Conservation (phyloP, 2,113 vertebrate genomes). For the Eulemur rufifrons region DNA sequence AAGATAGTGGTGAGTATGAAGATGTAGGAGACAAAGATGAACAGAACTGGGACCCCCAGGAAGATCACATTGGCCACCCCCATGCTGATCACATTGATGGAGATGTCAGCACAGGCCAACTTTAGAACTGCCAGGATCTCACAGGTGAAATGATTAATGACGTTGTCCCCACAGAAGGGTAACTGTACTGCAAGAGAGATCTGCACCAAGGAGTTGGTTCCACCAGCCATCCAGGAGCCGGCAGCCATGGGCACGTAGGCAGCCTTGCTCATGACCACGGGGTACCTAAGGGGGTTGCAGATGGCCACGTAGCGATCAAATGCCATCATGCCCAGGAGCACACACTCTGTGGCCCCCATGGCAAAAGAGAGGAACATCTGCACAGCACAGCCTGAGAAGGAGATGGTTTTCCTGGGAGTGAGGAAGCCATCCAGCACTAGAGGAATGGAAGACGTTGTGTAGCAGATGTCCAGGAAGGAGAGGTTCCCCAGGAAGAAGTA, state of each 20-base stretch:
- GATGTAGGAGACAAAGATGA: conserved; percentile 66
- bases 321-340: conserved; percentile 66
- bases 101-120: conserved; percentile 65
- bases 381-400: conserved; percentile 24
- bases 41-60: conserved; percentile 31
- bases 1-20: conserved; percentile 50
- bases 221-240: conserved; percentile 63
- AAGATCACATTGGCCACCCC: conserved; percentile 51
- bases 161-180: conserved; percentile 64
- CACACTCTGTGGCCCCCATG: conserved; percentile 64
- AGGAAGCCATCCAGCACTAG: conserved; percentile 15
- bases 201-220: conserved; percentile 58
- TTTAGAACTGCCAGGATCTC: conserved; percentile 58
- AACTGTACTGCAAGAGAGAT: conserved; percentile 63
- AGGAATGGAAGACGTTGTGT: background rate
- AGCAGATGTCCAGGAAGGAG: conserved; percentile 36
- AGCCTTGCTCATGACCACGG: conserved; percentile 43
- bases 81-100: conserved; percentile 63
- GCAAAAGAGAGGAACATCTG: conserved; percentile 77
- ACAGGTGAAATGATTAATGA: conserved; percentile 68
- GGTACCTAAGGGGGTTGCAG: conserved; percentile 66
- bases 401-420: conserved; percentile 1
- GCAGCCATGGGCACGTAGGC: conserved; percentile 54
- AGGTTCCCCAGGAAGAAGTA: conserved; percentile 18
- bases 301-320: conserved; percentile 69